These are phyloP conservation scores for Pocillopora verrucosa DNA, from an alignment of 64 coral and sea anemone species.

Conservation along the genomic window DNA sequence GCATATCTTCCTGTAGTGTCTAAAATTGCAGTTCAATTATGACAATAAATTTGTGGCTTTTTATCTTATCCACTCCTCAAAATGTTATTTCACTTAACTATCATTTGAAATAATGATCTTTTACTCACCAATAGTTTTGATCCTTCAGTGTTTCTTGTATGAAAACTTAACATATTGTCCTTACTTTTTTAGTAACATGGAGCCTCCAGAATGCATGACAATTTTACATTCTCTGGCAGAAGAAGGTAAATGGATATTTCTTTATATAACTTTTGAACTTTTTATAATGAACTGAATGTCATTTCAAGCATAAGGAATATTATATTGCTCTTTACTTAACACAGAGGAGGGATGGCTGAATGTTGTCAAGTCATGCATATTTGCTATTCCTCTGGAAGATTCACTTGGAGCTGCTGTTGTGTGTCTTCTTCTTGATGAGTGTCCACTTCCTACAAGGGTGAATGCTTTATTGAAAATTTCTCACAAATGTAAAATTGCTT, in stretches of 20 bases:
- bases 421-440: slow-evolving; percentile 92
- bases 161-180: too few species aligned
- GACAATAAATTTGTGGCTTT: too few species aligned
- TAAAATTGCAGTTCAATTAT: too few species aligned
- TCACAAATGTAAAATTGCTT: neutral
- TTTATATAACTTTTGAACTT: neutral
- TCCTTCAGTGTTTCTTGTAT: neutral
- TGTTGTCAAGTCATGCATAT: slow-evolving; percentile 94
- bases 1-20: too few species aligned
- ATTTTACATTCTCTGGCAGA: slow-evolving; percentile 87
- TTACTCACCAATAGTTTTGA: too few species aligned
- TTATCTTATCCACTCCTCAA: too few species aligned
- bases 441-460: slow-evolving; percentile 94
- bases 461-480: neutral
- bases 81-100: too few species aligned
- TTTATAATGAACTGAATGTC: neutral
- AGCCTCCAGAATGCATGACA: slow-evolving; percentile 89
- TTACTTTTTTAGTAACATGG: slow-evolving; percentile 64
- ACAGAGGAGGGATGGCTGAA: slow-evolving; percentile 92
- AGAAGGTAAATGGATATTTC: slow-evolving; percentile 61
- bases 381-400: slow-evolving; percentile 86
- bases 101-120: too few species aligned
- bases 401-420: slow-evolving; percentile 92
- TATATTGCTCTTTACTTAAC: neutral
- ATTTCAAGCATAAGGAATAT: neutral